phyloP scores from a whole-genome alignment of 2,888 invertebrate genomes.

The Lottia gigantea region DNA sequence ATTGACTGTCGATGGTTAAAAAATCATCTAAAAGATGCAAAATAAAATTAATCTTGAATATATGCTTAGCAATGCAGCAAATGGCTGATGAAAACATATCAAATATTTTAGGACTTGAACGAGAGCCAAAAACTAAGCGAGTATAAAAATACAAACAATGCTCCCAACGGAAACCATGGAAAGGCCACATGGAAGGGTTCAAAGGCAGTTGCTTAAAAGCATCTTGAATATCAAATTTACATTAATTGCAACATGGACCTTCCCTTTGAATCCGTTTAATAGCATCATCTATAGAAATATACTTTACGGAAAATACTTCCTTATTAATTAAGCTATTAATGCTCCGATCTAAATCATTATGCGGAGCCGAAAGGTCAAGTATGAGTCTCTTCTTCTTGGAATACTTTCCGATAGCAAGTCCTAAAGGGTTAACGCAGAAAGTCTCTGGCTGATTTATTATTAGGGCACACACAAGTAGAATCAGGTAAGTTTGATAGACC shows the following conservation, averaged over 20 bases:
- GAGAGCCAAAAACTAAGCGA: conserved; percentile 16
- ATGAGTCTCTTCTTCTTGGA: background rate
- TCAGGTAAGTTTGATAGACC: background rate
- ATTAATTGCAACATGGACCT: background rate
- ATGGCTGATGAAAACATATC: conserved; percentile 18
- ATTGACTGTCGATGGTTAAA: conserved; percentile 16
- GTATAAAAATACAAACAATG: conserved; percentile 18
- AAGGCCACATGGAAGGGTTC: conserved; percentile 3
- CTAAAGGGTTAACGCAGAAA: background rate
- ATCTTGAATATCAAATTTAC: background rate
- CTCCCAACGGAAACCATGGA: conserved; percentile 11
- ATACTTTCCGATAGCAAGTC: background rate
- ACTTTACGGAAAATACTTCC: background rate
- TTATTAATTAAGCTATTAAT: conserved; percentile 3
- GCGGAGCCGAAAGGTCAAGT: background rate
- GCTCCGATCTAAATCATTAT: background rate
- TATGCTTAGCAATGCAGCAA: conserved; percentile 21
- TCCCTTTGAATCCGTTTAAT: background rate
- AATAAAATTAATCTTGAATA: conserved; percentile 13
- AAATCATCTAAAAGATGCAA: conserved; percentile 28
- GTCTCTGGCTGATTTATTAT: too few relatives aligned
- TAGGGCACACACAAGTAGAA: background rate
- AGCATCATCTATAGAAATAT: background rate
- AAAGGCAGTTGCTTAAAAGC: background rate
- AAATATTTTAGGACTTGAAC: conserved; percentile 18